Conservation (phyloP, 2,797 vertebrate genomes). For the Meda fulgida region DNA sequence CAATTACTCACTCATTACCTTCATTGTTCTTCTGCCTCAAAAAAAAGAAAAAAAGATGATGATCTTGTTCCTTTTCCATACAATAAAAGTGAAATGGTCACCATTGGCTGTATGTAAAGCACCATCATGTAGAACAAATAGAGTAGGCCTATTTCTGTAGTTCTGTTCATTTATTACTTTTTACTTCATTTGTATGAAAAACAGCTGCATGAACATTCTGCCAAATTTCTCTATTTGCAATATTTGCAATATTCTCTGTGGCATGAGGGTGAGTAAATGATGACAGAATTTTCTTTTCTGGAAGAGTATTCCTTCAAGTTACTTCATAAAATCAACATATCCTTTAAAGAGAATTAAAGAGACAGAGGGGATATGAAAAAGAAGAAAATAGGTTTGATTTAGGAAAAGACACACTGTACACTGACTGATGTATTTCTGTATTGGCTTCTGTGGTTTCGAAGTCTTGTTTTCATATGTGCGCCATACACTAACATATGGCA, state of each 20-base stretch:
- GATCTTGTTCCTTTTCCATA: not conserved
- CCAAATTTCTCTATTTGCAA: not conserved
- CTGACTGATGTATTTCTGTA: constrained; percentile 1
- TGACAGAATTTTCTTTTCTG: not conserved
- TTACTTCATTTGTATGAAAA: not conserved
- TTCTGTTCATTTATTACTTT: not conserved
- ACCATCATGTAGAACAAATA: not conserved
- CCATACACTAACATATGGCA: constrained; percentile 10
- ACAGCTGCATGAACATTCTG: not conserved
- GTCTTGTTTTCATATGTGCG: constrained; percentile 19
- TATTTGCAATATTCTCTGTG: too few relatives aligned
- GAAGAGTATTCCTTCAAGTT: not conserved
- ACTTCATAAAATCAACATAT: not conserved
- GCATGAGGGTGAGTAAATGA: not conserved
- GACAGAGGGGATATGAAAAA: not conserved
- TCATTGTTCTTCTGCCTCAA: not conserved
- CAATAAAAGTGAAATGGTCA: not conserved
- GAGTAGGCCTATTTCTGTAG: not conserved
- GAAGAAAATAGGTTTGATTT: not conserved
- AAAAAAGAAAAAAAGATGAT: not conserved
- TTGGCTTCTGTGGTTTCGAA: constrained; percentile 31
- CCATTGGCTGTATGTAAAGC: not conserved
- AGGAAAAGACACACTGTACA: not conserved
- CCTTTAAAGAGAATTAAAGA: not conserved
- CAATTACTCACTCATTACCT: not conserved